These are phyloP conservation scores for Henricia sp. DNA, from an alignment of 53 echinoderm and acorn worm genomes.

Conservation along the genomic window DNA sequence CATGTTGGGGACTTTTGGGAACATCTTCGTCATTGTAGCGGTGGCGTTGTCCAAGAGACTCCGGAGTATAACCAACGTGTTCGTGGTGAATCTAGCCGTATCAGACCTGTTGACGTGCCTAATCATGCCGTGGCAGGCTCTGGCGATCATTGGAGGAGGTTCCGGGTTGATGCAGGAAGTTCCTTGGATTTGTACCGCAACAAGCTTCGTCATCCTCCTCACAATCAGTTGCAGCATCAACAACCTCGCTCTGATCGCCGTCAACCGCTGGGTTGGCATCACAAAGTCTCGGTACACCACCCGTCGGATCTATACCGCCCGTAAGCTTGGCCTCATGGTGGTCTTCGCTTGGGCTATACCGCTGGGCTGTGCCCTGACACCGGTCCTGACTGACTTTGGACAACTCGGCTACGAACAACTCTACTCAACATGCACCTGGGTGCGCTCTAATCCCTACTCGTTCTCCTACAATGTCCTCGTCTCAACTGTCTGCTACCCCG, in stretches of 20 bases:
- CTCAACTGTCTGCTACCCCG: neutral
- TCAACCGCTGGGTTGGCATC: conserved; percentile 45
- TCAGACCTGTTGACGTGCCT: conserved; percentile 42
- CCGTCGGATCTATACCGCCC: conserved; percentile 17
- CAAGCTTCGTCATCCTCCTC: neutral
- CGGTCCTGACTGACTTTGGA: conserved; percentile 49
- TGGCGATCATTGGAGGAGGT: conserved; percentile 6
- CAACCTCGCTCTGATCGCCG: conserved; percentile 53
- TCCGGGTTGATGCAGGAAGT: conserved; percentile 17
- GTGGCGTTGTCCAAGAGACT: conserved; percentile 66
- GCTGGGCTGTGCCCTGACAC: neutral
- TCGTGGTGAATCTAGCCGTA: conserved; percentile 68
- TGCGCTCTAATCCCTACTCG: neutral
- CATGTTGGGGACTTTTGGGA: conserved; percentile 47
- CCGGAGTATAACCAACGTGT: conserved; percentile 69
- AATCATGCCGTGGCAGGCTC: conserved; percentile 38
- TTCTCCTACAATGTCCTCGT: conserved; percentile 7
- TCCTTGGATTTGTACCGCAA: conserved; percentile 25
- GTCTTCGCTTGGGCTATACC: conserved; percentile 49
- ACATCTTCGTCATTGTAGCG: conserved; percentile 57
- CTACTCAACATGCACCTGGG: conserved; percentile 44
- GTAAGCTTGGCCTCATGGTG: conserved; percentile 52
- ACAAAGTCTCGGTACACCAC: conserved; percentile 32
- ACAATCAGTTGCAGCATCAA: conserved; percentile 23
- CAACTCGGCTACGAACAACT: conserved; percentile 49